Base-by-base conservation (phyloP, 1,140 invertebrate species). In the Orchesella cincta region DNA sequence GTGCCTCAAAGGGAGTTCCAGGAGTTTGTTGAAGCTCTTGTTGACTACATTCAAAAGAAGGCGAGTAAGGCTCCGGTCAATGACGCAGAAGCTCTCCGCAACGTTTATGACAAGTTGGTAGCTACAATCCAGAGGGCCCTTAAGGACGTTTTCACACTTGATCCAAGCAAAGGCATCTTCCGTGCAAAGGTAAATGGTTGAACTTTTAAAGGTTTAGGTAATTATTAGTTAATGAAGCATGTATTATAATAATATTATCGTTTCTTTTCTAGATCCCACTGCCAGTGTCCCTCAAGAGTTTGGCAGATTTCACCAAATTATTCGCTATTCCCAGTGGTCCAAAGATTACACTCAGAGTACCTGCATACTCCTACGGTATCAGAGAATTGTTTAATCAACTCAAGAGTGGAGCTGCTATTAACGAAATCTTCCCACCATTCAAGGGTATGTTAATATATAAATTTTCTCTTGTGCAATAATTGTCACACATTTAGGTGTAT, bases 41-140 rank as follows among this genome's bases (percentile, higher is more conserved):
- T 86, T 31, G 84, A 88, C 33, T 93, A 93, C 82, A 78, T 91
- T 3, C 83, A 88, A 57, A 91, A 91, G 87, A 89, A 89, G 83
- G 54, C 89, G 2, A 86, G 85, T n/a, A 83, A 85, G 14, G 77
- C 87, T 78, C 64, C 82, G 8, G 84, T 90, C 8, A 86, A 91
- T 82, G 88, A 91, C 76, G 71, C 83, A 1, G 85, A 85, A 52
- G 86, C 87, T 73, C 75, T 90, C 1, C 87, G 89, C 75, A 86
- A 88, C 31, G 87, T 92, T 1, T 86, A 86, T 20, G 82, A 85
- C 1, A 81, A 86, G n/a, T 83, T 87, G 0, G 26, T 88, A 0
- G 83, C 84, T 29, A 87, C 88, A 0, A 18, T 88, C 16, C 84
- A 85, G 33, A 80, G 79, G 51, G 62, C 67, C 20, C 20, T 29